Evolutionary conservation across 2,113 vertebrate genomes (phyloP).

Genomic region (Crotalus horridus): DNA sequence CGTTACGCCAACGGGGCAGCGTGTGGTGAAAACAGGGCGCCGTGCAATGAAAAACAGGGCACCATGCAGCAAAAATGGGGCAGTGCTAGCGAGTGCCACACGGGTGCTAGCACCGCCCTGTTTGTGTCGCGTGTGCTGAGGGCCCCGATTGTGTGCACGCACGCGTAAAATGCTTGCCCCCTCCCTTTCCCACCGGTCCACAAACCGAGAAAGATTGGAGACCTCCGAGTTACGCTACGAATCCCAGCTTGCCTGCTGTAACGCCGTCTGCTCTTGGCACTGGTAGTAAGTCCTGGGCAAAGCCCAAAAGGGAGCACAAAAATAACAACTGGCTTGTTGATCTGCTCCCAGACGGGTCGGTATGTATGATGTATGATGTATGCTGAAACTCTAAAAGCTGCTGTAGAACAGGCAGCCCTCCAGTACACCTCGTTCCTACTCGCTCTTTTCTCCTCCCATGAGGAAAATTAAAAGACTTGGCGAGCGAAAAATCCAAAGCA

Average conservation of each 20-base stretch:
- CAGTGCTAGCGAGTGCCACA: no score
- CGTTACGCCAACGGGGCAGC: no score
- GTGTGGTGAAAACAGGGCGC: no score
- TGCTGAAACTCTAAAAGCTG: background rate
- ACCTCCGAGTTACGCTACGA: background rate
- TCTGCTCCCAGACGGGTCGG: background rate
- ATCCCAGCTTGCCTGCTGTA: background rate
- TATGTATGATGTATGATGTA: background rate
- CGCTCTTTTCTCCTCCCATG: background rate
- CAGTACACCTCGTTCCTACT: background rate
- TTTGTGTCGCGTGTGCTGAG: no score
- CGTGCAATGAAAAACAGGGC: no score
- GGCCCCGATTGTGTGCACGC: no score
- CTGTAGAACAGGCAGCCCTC: background rate
- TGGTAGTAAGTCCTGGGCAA: background rate
- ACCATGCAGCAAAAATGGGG: no score
- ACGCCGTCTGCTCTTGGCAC: background rate
- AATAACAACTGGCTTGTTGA: background rate
- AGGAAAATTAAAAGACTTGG: background rate
- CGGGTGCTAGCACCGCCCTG: no score
- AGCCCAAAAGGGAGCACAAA: background rate
- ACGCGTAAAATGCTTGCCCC: no score
- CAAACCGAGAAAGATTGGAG: no score
- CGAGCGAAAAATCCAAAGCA: background rate
- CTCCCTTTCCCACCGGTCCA: no score